Evolutionary conservation across 2,797 vertebrate genomes (phyloP).

Genomic region (Lagorchestes hirsutus): DNA sequence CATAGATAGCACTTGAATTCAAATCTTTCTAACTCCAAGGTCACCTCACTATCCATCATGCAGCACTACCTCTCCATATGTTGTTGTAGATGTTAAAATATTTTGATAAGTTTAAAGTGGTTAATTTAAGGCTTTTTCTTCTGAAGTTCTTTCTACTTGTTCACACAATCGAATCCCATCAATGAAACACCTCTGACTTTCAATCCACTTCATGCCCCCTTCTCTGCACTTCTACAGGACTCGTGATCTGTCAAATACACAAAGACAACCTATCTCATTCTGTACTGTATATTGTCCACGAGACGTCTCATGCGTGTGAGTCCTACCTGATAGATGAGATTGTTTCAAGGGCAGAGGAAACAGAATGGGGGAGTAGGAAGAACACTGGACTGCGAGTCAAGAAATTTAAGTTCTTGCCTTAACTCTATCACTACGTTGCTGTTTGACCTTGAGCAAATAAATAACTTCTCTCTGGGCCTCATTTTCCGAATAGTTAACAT

Average conservation of each 20-base stretch:
- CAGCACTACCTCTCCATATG: background rate
- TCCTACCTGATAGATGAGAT: background rate
- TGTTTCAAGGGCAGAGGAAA: background rate
- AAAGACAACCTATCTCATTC: background rate
- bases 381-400: background rate
- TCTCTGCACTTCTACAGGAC: background rate
- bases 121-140: background rate
- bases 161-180: background rate
- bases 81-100: background rate
- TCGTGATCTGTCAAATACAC: background rate
- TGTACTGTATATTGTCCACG: background rate
- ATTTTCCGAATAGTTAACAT: background rate
- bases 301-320: background rate
- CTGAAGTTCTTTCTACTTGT: background rate
- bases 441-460: background rate
- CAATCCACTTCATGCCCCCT: background rate
- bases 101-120: background rate
- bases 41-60: background rate
- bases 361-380: background rate
- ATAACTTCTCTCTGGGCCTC: background rate
- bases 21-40: background rate
- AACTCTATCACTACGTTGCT: background rate
- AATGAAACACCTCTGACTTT: background rate
- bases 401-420: background rate
- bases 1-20: background rate